phyloP scores from a whole-genome alignment of 2,888 invertebrate species.

The Petrophora chlorosata region DNA sequence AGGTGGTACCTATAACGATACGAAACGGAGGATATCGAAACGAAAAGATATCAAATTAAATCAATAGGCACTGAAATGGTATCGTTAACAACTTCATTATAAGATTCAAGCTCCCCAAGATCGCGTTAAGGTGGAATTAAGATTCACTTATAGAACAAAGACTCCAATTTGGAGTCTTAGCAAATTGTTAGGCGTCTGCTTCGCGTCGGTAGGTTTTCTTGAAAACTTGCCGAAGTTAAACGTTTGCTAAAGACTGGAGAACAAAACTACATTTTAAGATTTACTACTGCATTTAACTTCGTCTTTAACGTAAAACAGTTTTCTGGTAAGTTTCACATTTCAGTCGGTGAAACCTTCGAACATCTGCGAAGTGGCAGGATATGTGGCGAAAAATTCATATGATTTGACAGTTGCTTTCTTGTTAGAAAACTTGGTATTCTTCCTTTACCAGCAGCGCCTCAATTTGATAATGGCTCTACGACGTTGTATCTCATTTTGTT shows the following conservation, averaged over 20 bases:
- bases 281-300: slow-evolving; percentile 4
- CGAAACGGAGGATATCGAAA: too few species aligned
- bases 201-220: slow-evolving; percentile 8
- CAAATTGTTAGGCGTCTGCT: slow-evolving; percentile 5
- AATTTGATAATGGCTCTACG: too few species aligned
- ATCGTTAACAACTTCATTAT: not conserved
- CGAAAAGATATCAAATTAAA: too few species aligned
- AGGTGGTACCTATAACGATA: too few species aligned
- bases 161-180: slow-evolving; percentile 3
- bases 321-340: slow-evolving; percentile 4
- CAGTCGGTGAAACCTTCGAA: not conserved
- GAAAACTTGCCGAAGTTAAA: slow-evolving; percentile 10
- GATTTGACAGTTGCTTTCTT: not conserved
- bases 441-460: not conserved
- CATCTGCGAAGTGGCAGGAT: slow-evolving; percentile 2
- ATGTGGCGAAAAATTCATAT: not conserved
- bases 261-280: slow-evolving; percentile 5
- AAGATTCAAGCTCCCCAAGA: not conserved
- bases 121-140: not conserved
- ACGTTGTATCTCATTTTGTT: too few species aligned
- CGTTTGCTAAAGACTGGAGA: slow-evolving; percentile 6
- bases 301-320: not conserved
- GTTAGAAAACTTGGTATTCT: not conserved
- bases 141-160: not conserved
- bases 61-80: not conserved